Evolutionary conservation across 1,140 invertebrate species (phyloP).

Genomic region (Sycophaga agraensis): DNA sequence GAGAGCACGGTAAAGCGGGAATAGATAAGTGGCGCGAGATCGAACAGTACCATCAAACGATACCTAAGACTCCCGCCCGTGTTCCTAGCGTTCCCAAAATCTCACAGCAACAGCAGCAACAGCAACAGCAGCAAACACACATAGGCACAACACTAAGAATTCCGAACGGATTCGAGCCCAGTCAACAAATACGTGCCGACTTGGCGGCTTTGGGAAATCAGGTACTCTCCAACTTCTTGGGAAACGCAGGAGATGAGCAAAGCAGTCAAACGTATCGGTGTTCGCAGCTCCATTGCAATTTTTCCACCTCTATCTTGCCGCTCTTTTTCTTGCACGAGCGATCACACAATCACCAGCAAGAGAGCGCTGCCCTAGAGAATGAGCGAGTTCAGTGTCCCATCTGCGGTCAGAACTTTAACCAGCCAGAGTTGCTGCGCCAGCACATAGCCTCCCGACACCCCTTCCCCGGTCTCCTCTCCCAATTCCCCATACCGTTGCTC

Average conservation of each 20-base stretch:
- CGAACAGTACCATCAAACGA: slow-evolving; percentile 53
- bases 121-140: slow-evolving; percentile 36
- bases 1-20: slow-evolving; percentile 79
- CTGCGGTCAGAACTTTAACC: slow-evolving; percentile 62
- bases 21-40: slow-evolving; percentile 72
- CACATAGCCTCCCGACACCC: slow-evolving; percentile 61
- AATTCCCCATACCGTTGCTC: slow-evolving; percentile 46
- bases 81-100: slow-evolving; percentile 33
- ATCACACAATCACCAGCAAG: slow-evolving; percentile 65
- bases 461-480: slow-evolving; percentile 59
- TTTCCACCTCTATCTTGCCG: slow-evolving; percentile 84
- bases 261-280: slow-evolving; percentile 79
- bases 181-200: slow-evolving; percentile 40
- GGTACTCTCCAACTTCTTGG: slow-evolving; percentile 64
- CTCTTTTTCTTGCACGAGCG: slow-evolving; percentile 90
- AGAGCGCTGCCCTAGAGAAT: slow-evolving; percentile 30
- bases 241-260: slow-evolving; percentile 57
- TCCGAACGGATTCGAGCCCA: slow-evolving; percentile 60
- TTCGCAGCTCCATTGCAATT: slow-evolving; percentile 82
- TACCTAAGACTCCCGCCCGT: slow-evolving; percentile 31
- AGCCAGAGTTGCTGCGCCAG: slow-evolving; percentile 63
- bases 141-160: slow-evolving; percentile 63
- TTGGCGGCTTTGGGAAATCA: slow-evolving; percentile 55
- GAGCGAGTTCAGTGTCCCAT: slow-evolving; percentile 61
- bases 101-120: slow-evolving; percentile 22